Evolutionary conservation across 2,888 invertebrate genomes (phyloP).

Genomic region (Spisula subtruncata): DNA sequence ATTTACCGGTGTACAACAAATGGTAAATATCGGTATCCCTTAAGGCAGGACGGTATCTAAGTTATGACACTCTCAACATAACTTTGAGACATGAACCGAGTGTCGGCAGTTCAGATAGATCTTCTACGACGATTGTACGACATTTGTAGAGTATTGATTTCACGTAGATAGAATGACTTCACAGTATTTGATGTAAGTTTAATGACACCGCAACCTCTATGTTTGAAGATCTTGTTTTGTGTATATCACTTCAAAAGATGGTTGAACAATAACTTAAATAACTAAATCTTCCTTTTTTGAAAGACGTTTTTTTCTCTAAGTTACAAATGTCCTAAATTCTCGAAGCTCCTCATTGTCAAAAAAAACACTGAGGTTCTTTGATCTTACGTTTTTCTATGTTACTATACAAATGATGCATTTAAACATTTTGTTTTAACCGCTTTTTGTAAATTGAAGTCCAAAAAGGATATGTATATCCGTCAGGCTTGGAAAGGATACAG

Average conservation of each 20-base stretch:
- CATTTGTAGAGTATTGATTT: not conserved
- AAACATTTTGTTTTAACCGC: not conserved
- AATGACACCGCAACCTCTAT: not conserved
- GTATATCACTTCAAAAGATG: slow-evolving; percentile 2
- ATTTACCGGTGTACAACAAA: not conserved
- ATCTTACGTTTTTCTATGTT: slow-evolving; percentile 17
- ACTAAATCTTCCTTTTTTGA: slow-evolving; percentile 26
- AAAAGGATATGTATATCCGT: not conserved
- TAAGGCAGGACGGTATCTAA: not conserved
- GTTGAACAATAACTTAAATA: slow-evolving; percentile 15
- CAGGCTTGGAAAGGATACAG: not conserved
- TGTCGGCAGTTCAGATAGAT: not conserved
- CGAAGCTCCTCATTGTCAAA: not conserved
- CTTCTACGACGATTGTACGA: not conserved
- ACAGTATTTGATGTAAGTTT: slow-evolving; percentile 1
- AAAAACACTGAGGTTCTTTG: not conserved
- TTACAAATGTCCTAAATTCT: slow-evolving; percentile 3
- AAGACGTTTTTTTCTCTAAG: slow-evolving; percentile 10
- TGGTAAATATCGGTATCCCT: not conserved
- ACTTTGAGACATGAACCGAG: not conserved
- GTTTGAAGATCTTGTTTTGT: slow-evolving; percentile 8
- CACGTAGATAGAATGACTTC: not conserved
- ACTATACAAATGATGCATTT: slow-evolving; percentile 11
- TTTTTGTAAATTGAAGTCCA: not conserved
- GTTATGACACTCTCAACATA: slow-evolving; percentile 21